phyloP scores from a whole-genome alignment of 2,113 vertebrate genomes.

The Psilopogon haemacephalus region DNA sequence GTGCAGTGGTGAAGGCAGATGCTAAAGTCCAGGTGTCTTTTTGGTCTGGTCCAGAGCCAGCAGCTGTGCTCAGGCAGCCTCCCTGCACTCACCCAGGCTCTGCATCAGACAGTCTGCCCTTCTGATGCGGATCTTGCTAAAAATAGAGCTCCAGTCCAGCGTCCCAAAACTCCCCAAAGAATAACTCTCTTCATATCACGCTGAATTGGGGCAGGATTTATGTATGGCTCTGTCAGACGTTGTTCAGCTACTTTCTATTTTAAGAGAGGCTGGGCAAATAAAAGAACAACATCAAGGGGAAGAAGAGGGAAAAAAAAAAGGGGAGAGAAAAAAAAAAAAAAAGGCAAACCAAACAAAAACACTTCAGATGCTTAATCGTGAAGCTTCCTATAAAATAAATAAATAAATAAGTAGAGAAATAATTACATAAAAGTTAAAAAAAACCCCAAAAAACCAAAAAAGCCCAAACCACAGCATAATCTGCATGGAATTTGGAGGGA shows the following conservation, averaged over 20 bases:
- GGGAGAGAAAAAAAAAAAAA: background rate
- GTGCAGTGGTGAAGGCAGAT: background rate
- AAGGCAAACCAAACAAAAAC: background rate
- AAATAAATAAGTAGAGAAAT: no score
- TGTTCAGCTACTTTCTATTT: background rate
- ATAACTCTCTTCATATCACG: background rate
- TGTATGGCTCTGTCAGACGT: background rate
- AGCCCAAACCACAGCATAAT: background rate
- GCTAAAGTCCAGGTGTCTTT: background rate
- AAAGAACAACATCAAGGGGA: background rate
- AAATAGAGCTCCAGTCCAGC: background rate
- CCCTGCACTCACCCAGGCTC: background rate
- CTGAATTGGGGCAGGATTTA: background rate
- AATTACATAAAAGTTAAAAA: no score
- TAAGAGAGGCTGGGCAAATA: background rate
- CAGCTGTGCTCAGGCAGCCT: background rate
- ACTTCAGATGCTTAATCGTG: background rate
- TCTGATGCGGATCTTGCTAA: background rate
- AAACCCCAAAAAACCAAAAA: background rate
- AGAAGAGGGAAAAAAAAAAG: background rate
- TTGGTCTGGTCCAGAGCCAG: background rate
- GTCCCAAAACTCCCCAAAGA: background rate
- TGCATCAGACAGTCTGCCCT: background rate
- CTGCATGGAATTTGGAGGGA: background rate
- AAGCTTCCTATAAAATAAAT: background rate